Conservation (phyloP, 2,113 vertebrate genomes). For the Calyptomena viridis region DNA sequence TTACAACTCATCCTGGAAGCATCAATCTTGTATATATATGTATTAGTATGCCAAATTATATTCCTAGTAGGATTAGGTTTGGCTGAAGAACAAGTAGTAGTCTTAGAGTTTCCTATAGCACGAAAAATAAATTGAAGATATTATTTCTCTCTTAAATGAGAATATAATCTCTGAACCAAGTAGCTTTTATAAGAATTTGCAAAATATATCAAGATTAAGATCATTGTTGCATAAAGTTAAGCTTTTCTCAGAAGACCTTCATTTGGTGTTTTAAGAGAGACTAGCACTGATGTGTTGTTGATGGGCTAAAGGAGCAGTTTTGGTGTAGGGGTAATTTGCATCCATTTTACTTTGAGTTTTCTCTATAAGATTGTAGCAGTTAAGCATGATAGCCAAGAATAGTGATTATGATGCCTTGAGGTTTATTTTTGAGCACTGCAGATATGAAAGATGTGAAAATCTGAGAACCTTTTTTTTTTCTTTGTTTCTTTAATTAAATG, state of each 20-base stretch:
- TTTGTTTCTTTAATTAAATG: neutral
- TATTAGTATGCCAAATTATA: conserved; percentile 30
- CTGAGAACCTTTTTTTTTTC: neutral
- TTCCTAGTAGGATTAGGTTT: conserved; percentile 52
- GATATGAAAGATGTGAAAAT: neutral
- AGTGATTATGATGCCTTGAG: neutral
- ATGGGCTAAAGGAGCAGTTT: neutral
- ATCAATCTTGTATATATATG: conserved; percentile 14
- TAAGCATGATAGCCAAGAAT: neutral
- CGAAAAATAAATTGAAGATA: neutral
- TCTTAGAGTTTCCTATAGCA: neutral
- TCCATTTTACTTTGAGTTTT: neutral
- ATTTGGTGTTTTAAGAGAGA: neutral
- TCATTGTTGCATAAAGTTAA: neutral
- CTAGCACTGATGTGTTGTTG: neutral
- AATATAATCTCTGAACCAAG: neutral
- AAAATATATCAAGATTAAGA: neutral
- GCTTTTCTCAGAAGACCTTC: neutral
- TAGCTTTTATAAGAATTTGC: neutral
- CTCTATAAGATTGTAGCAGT: neutral
- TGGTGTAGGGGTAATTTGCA: neutral
- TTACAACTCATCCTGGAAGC: conserved; percentile 44
- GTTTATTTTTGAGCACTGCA: neutral
- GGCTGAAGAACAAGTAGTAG: conserved; percentile 20
- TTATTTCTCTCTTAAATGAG: neutral